A percentile compares a stretch with the other conserved stretches of the same genome.
phyloP scores from a whole-genome alignment of 2,113 vertebrate species.

The Speoplatyrhinus poulsoni region DNA sequence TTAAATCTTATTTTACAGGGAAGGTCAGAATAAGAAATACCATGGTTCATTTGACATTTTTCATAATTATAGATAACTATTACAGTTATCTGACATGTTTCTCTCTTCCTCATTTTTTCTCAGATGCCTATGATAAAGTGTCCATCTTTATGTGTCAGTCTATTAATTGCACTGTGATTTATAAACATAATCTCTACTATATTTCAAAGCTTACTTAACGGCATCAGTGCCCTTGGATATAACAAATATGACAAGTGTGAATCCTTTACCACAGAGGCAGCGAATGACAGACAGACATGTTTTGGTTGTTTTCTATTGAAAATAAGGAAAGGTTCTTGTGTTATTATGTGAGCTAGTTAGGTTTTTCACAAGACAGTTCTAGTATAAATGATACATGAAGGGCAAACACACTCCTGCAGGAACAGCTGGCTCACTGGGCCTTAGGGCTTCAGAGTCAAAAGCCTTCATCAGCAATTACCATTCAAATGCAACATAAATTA shows the following conservation, averaged over 20 bases:
- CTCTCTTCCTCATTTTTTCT: constrained; percentile 14
- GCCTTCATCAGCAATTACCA: constrained; percentile 23
- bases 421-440: constrained; percentile 31
- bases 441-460: constrained; percentile 7
- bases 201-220: no score
- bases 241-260: constrained; percentile 14
- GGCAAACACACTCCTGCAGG: constrained; percentile 14
- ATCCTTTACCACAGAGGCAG: constrained; percentile 26
- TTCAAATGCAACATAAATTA: constrained; percentile 47
- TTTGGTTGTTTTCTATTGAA: constrained; percentile 14
- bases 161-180: constrained; percentile 36
- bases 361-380: constrained; percentile 16
- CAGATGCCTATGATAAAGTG: not conserved
- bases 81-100: no score
- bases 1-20: no score
- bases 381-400: constrained; percentile 18
- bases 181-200: no score
- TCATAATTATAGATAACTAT: no score
- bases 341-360: not conserved
- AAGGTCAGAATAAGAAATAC: no score
- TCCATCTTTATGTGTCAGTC: constrained; percentile 37
- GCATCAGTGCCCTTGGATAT: constrained; percentile 5
- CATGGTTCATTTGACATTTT: no score
- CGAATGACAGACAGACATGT: constrained; percentile 16
- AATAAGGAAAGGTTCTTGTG: not conserved